Evolutionary conservation across 23 tunicate genomes (phyloP).

Genomic region (Trididemnum nubilum): DNA sequence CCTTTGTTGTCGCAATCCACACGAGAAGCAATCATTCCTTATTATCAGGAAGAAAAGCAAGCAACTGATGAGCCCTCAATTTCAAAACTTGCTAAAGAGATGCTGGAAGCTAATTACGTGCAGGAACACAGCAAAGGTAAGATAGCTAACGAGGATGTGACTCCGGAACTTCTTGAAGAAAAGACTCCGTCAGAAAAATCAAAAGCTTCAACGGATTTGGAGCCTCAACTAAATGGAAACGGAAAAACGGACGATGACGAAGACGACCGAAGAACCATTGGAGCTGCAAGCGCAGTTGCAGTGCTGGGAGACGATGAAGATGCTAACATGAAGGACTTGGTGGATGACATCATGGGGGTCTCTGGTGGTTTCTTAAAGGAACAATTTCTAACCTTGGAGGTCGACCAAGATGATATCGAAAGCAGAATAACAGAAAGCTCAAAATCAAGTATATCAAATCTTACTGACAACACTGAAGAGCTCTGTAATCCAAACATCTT

Average conservation of each 20-base stretch:
- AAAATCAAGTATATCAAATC: conserved; percentile 50
- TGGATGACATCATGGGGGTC: conserved; percentile 3
- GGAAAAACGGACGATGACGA: conserved; percentile 25
- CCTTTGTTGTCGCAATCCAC: conserved; percentile 26
- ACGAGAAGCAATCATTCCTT: conserved; percentile 29
- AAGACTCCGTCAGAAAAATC: not conserved
- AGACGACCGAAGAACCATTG: conserved; percentile 46
- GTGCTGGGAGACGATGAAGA: conserved; percentile 43
- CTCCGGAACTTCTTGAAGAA: not conserved
- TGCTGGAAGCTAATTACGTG: not conserved
- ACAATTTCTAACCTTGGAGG: not conserved
- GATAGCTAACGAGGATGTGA: not conserved
- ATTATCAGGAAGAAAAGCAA: not conserved
- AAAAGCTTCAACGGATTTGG: not conserved
- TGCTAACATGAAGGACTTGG: conserved; percentile 15
- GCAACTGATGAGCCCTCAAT: not conserved
- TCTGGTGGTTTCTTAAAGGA: not conserved
- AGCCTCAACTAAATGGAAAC: not conserved
- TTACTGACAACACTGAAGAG: conserved; percentile 77
- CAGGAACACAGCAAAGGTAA: not conserved
- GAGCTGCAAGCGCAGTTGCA: conserved; percentile 35
- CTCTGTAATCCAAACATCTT: conserved; percentile 64
- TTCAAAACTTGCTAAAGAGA: not conserved
- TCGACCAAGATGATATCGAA: not conserved
- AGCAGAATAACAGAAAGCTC: conserved; percentile 27